A percentile compares a stretch with the other conserved stretches of the same genome.
Conservation (phyloP, 2,113 vertebrate genomes). For the Mesitornis unicolor region DNA sequence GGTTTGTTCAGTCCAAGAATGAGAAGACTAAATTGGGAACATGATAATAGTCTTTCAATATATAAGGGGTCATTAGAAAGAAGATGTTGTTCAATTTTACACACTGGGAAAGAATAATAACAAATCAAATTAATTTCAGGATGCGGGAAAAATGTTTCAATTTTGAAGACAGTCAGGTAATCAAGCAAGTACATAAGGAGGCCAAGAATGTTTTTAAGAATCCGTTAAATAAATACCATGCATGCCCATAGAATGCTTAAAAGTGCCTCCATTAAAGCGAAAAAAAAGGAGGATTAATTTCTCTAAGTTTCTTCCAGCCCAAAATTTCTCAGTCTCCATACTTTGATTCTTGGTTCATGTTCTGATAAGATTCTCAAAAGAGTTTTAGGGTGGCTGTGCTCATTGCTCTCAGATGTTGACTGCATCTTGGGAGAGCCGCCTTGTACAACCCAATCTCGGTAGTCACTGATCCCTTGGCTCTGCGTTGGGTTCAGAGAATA, state of each 20-base stretch:
- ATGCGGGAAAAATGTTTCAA: not conserved
- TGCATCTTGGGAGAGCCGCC: not conserved
- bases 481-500: not conserved
- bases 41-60: not conserved
- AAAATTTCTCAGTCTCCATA: not conserved
- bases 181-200: not conserved
- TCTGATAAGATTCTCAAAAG: not conserved
- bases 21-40: constrained; percentile 26
- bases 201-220: not conserved
- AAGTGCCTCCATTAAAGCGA: not conserved
- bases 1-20: not conserved
- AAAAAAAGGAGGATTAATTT: not conserved
- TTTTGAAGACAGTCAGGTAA: constrained; percentile 8
- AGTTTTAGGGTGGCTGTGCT: not conserved
- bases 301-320: not conserved
- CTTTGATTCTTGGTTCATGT: not conserved
- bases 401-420: not conserved
- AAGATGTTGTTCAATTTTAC: constrained; percentile 14
- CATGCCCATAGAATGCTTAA: not conserved
- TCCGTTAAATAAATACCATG: not conserved
- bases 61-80: not conserved
- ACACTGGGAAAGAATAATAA: constrained; percentile 8
- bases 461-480: not conserved
- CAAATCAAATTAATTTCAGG: constrained; percentile 11
- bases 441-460: not conserved